Percentiles rank a stretch among this genome's conserved stretches.
Evolutionary conservation across 2,113 vertebrate genomes (phyloP).

Genomic region (Nycticebus coucang): DNA sequence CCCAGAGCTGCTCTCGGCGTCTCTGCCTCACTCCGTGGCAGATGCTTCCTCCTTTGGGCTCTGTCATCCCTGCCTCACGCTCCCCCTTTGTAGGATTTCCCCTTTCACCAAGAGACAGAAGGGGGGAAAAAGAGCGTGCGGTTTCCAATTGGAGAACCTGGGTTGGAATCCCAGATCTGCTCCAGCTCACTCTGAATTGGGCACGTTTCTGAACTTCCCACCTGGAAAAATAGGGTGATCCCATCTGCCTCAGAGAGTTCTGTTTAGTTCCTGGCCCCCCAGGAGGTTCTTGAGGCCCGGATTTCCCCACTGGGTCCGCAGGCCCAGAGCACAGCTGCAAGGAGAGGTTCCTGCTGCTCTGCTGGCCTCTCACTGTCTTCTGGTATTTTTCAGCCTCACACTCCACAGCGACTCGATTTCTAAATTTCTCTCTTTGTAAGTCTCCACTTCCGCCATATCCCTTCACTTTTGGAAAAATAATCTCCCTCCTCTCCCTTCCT

Average conservation of each 20-base stretch:
- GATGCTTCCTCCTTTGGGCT: background rate
- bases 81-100: background rate
- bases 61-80: rapidly evolving
- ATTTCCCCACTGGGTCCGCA: background rate
- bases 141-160: background rate
- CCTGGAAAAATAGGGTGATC: background rate
- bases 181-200: background rate
- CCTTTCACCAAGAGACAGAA: background rate
- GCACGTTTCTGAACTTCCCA: background rate
- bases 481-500: background rate
- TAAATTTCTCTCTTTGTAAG: background rate
- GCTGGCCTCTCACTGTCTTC: background rate
- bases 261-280: rapidly evolving
- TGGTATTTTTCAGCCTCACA: background rate
- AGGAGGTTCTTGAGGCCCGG: background rate
- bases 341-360: background rate
- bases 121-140: background rate
- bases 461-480: background rate
- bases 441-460: background rate
- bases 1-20: rapidly evolving
- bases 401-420: background rate
- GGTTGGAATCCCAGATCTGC: background rate
- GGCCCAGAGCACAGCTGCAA: background rate
- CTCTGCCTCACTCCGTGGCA: rapidly evolving
- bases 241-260: background rate